phyloP scores from a whole-genome alignment of 2,113 vertebrate species.

The Mustelus asterias region DNA sequence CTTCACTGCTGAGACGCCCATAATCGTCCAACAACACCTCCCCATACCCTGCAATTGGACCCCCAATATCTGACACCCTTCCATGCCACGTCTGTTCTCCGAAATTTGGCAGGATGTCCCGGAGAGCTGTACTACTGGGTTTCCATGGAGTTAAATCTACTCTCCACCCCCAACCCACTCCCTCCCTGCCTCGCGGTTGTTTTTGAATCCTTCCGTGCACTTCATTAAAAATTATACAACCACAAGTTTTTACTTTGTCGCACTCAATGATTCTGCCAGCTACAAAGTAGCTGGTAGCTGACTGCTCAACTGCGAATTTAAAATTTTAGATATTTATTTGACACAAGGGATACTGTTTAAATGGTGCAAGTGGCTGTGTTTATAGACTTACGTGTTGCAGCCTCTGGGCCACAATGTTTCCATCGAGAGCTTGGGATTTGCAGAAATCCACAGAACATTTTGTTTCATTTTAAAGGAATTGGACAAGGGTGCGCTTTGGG shows the following conservation, averaged over 20 bases:
- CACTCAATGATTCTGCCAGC: background rate
- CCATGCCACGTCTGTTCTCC: background rate
- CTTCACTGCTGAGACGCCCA: too few relatives aligned
- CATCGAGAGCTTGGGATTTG: background rate
- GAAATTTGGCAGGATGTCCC: background rate
- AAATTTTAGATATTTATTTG: conserved; percentile 1
- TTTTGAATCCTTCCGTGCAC: background rate
- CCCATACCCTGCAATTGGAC: background rate
- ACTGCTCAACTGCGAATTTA: background rate
- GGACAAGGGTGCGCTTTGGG: background rate
- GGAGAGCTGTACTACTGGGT: background rate
- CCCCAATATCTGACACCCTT: background rate
- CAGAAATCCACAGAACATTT: background rate
- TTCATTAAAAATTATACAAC: background rate
- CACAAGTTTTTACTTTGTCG: background rate
- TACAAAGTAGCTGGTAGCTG: background rate
- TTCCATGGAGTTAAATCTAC: background rate
- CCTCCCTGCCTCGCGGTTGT: background rate
- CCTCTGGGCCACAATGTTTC: background rate
- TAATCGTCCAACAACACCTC: too few relatives aligned
- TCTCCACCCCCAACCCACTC: background rate
- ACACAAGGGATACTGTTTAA: background rate
- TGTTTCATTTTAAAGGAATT: background rate
- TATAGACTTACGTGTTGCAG: background rate
- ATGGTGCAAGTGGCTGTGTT: background rate